Base-by-base conservation (phyloP, 2,113 vertebrate species). In the Gobius niger region DNA sequence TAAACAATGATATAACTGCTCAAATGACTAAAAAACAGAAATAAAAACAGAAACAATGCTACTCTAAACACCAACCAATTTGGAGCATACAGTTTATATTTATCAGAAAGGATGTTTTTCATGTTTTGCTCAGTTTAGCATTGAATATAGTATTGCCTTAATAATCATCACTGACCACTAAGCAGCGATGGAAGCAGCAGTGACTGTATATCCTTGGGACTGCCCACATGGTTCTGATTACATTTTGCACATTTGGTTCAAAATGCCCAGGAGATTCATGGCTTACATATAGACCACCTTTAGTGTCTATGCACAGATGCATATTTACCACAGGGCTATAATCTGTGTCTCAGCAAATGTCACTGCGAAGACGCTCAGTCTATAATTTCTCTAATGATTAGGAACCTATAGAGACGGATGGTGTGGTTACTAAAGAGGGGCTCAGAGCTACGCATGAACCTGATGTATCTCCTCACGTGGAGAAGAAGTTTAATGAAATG, bases 401-500 rank as follows among this genome's bases (percentile, higher is more conserved):
- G 41, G 3, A 10, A 0, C 18, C 16, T 50, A 10, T 66, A 61
- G 46, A 51, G 2, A 72, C 44, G 15, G 7, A 67, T 13, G 13
- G 41, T 51, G 50, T 54, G 13, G n/a, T 65, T 62, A 12, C 7
- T 41, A 14, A 4, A 7, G 13, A 34, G 6, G 13, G 44, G 24
- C 6, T 46, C n/a, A 63, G 44, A 56, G 16, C 10, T 49, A 6
- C 76, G 16, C n/a, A 69, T 11, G 4, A 19, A 80, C 42, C n/a
- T 69, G 54, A 57, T 52, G 42, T 15, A 66, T n/a, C 6, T 59
- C 41, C 34, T 14, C 34, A 42, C 56, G 7, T 42, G 6, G 40
- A 65, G n/a, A n/a, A 24, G 16, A 47, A 62, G 47, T 74, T 57
- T 18, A 34, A 72, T 63, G n/a, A 73, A 67, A 81, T 53, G 68